These are phyloP conservation scores for Chloropsis hardwickii DNA, from an alignment of 2,113 vertebrate genomes.

Conservation along the genomic window DNA sequence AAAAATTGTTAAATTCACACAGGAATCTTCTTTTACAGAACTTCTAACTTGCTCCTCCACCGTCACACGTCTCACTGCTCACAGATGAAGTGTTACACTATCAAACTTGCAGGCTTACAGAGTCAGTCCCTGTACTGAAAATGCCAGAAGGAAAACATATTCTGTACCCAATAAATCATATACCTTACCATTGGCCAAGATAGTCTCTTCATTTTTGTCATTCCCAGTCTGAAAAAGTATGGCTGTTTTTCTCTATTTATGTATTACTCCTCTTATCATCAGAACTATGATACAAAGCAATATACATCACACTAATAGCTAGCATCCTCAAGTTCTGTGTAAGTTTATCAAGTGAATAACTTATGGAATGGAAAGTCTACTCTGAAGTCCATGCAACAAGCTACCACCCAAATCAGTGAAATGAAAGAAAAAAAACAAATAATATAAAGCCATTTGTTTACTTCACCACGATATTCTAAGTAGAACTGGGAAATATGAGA, in stretches of 20 bases:
- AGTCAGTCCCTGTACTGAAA: constrained; percentile 40
- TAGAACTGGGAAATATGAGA: not conserved
- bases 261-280: not conserved
- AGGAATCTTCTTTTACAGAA: constrained; percentile 49
- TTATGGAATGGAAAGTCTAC: not conserved
- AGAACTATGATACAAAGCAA: not conserved
- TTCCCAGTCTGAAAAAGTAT: not conserved
- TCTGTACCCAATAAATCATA: constrained; percentile 39
- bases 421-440: not conserved
- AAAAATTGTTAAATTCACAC: constrained; percentile 62
- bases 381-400: not conserved
- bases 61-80: constrained; percentile 52
- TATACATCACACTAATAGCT: not conserved
- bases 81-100: constrained; percentile 65
- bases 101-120: constrained; percentile 44
- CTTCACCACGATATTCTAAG: not conserved
- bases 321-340: not conserved
- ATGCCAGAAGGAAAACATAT: constrained; percentile 47
- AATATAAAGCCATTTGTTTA: not conserved
- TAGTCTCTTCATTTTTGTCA: not conserved
- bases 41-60: constrained; percentile 41
- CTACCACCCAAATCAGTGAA: not conserved
- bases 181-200: not conserved
- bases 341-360: not conserved
- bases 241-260: not conserved